Base-by-base conservation (phyloP, 2,797 vertebrate species). In the Muscicapa comitata region DNA sequence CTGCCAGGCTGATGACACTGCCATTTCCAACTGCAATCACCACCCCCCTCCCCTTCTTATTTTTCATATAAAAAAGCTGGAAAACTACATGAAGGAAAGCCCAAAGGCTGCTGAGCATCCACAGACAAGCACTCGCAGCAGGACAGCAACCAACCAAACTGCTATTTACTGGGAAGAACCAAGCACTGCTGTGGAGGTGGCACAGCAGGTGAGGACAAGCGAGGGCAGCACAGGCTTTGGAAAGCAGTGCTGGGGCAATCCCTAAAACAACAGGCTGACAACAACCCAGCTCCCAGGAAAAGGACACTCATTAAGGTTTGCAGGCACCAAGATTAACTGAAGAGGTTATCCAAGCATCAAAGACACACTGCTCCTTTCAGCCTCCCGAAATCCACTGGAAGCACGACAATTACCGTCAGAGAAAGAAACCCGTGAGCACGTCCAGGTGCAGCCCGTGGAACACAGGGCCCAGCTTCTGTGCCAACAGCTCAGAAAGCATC, bases 101-200 rank as follows among this genome's bases (percentile, higher is more conserved):
- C 63, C 13, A 51, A 50, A 51, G 18, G 50, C 72, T 37, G 19
- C 65, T 1, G 24, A 29, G 38, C 63, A 40, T 3, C 24, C 67
- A 33, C n/a, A 45, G 26, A 14, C 29, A 19, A 25, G 38, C 17
- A 5, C 53, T 7, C 3, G 6, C 20, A 79, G 86, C 13, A 14
- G 51, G 50, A 26, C 13, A 74, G 58, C 40, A 24, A 74, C 23
- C 26, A 11, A 28, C 76, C 48, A 33, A 40, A 3, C 11, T 2
- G 2, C 33, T 31, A 0, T 9, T 28, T 11, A 0, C 9, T 17
- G 62, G 3, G 58, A 29, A 28, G 26, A 11, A 51, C 9, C 40
- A 7, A 26, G 25, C 29, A 4, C 43, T 6, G 1, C n/a, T 6
- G 3, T 3, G 19, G 59, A 48, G 33, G 45, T 9, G 24, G 16